Percentiles rank a stretch among this genome's conserved stretches.
These are phyloP conservation scores for Gila orcuttii DNA, from an alignment of 2,113 vertebrate genomes.

Conservation along the genomic window DNA sequence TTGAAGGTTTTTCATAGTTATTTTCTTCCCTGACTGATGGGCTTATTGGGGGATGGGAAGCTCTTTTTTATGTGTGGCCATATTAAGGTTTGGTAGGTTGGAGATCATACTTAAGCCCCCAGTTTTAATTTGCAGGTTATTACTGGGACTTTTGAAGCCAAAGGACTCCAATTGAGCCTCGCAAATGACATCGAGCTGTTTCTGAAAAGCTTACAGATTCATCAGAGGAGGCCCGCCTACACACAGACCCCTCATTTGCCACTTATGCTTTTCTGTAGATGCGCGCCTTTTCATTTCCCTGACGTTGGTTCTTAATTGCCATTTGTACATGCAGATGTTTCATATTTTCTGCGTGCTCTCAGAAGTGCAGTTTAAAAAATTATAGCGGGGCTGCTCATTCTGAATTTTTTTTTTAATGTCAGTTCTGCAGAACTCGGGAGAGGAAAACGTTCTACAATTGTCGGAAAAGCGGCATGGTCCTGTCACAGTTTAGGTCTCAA, in stretches of 20 bases:
- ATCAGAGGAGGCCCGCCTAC: constrained; percentile 39
- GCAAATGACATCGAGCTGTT: constrained; percentile 53
- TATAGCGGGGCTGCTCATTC: background rate
- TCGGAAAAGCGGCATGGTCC: background rate
- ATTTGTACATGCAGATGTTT: constrained; percentile 50
- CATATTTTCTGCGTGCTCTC: constrained; percentile 1
- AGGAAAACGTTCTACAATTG: background rate
- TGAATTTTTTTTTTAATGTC: background rate
- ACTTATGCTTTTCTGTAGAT: background rate
- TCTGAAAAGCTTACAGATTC: constrained; percentile 51
- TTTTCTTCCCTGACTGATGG: constrained; percentile 23
- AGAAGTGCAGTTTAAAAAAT: constrained; percentile 26
- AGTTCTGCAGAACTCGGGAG: background rate
- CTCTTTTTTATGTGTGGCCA: constrained; percentile 18
- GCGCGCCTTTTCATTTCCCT: constrained; percentile 28
- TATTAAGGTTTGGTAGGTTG: constrained; percentile 12
- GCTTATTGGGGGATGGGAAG: background rate
- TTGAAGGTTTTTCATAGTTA: constrained; percentile 24
- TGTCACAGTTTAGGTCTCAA: background rate
- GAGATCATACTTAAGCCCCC: constrained; percentile 11
- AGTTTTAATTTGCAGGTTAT: constrained; percentile 61
- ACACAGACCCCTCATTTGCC: background rate
- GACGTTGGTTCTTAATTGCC: constrained; percentile 47
- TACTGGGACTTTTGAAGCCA: constrained; percentile 60
- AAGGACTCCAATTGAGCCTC: constrained; percentile 59